Percentiles rank a stretch among this genome's conserved stretches.
Evolutionary conservation across 2,888 invertebrate genomes (phyloP).

Genomic region (Craniophora ligustri): DNA sequence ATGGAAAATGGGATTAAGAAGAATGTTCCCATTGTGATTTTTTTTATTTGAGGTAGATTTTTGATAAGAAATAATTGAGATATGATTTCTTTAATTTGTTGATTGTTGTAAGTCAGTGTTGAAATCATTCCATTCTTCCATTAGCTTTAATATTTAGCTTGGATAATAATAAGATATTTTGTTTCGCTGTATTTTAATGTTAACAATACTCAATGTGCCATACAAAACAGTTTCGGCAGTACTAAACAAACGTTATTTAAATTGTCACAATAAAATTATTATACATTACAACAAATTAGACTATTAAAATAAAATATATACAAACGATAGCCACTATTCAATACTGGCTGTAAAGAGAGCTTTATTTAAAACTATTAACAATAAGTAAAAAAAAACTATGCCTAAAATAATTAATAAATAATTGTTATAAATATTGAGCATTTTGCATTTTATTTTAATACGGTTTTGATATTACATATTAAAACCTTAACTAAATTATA

Average conservation of each 20-base stretch:
- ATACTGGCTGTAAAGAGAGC: constrained; percentile 69
- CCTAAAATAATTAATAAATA: neutral
- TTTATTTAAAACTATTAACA: constrained; percentile 16
- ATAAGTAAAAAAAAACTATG: constrained; percentile 1
- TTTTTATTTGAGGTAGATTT: no score
- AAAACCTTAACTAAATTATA: neutral
- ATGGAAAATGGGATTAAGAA: no score
- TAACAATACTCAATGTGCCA: constrained; percentile 32
- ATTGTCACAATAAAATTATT: constrained; percentile 28
- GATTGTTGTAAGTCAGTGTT: no score
- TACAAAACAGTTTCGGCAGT: constrained; percentile 8
- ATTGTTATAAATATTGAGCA: constrained; percentile 42
- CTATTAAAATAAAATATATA: constrained; percentile 30
- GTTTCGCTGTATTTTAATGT: constrained; percentile 42
- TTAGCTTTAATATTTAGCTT: neutral
- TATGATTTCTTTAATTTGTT: no score
- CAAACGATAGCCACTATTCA: constrained; percentile 49
- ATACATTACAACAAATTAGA: constrained; percentile 24
- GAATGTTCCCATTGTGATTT: no score
- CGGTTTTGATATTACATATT: neutral
- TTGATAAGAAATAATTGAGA: no score
- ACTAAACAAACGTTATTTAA: constrained; percentile 18
- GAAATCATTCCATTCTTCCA: no score
- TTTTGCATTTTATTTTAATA: constrained; percentile 15
- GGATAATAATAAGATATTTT: constrained; percentile 3